phyloP scores from a whole-genome alignment of 2,113 vertebrate species.

The Erinaceus europaeus region DNA sequence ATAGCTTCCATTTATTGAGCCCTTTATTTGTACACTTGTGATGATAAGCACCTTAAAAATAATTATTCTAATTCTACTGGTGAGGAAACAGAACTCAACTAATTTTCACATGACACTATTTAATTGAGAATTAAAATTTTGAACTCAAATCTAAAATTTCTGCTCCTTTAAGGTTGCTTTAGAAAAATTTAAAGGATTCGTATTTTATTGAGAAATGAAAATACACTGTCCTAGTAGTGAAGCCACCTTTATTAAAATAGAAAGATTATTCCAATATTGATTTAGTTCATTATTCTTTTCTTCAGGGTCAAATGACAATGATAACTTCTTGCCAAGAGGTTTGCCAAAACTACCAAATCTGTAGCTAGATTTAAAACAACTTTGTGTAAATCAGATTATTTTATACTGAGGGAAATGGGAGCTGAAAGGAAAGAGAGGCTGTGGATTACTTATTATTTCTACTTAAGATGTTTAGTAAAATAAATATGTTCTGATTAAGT shows the following conservation, averaged over 20 bases:
- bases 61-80: constrained; percentile 52
- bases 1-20: constrained; percentile 38
- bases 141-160: neutral
- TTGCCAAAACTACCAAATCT: neutral
- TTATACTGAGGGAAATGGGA: neutral
- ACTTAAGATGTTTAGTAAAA: neutral
- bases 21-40: constrained; percentile 36
- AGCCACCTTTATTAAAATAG: neutral
- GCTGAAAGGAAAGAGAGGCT: neutral
- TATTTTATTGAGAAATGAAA: constrained; percentile 40
- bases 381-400: neutral
- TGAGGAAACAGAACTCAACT: constrained; percentile 5
- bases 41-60: constrained; percentile 42
- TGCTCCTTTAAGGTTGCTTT: neutral
- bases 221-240: neutral
- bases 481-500: no score
- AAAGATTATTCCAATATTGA: neutral
- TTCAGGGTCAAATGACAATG: neutral
- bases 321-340: neutral
- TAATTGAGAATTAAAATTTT: constrained; percentile 28
- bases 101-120: constrained; percentile 4
- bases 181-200: neutral
- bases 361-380: neutral
- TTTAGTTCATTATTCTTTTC: neutral
- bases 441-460: neutral